Evolutionary conservation across 2,888 invertebrate species (phyloP), one percentile per base, ranked within the genome.

Genomic region (Phaonia tiefii): DNA sequence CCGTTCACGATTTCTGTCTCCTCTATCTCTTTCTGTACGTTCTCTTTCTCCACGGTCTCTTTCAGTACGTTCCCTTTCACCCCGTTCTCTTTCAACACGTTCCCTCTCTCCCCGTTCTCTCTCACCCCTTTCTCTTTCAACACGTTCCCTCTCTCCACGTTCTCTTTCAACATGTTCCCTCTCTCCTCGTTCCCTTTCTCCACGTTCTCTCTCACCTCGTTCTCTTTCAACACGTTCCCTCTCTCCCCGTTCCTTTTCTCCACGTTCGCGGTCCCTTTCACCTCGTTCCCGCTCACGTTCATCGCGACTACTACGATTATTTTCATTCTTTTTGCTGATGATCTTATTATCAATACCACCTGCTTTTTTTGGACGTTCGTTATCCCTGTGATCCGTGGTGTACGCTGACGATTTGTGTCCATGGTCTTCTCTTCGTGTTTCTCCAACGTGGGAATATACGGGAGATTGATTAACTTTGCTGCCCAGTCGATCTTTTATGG

Each of bases 401-500:
- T 11, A 69, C 17, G 66, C 67, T 0, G 39, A 51, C 0, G 74
- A 69, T 54, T 79, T 76, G 39, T 66, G 70, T n/a, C 51, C 20
- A 42, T 80, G 73, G 13, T 77, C 42, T 22, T 83, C 80, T 22
- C 67, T 51, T 1, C 80, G 75, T 44, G 74, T 26, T 63, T 85
- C 72, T 31, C 76, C 60, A 22, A 86, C 74, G 42, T 86, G 82
- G 37, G 87, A 82, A 75, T 84, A 77, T 5, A 31, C 8, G 46
- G 84, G 83, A n/a, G 85, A 83, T 31, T 86, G 86, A 46, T 72
- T 80, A 1, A 86, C 82, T 81, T 89, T 89, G 0, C 95, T 94
- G 0, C 96, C 96, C 2, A 96, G 91, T 56, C 96, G 92, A 83
- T 96, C 96, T 89, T 96, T 96, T 0, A 96, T 94, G 0, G 96